A percentile compares a stretch with the other conserved stretches of the same genome.
phyloP scores from a whole-genome alignment of 2,888 invertebrate species.

The Nomada ruficornis region DNA sequence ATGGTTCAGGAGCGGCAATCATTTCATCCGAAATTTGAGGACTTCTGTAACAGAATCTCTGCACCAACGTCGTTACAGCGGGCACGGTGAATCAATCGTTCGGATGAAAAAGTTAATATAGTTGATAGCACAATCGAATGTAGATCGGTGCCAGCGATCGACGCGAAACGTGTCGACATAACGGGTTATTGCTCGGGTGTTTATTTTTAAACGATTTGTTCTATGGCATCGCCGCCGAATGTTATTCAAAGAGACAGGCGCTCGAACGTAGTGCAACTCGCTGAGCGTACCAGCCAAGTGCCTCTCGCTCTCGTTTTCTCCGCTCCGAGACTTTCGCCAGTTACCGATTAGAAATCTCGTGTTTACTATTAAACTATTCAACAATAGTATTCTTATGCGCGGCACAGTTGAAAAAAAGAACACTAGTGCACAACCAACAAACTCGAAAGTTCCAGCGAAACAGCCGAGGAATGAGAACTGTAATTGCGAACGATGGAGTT shows the following conservation, averaged over 20 bases:
- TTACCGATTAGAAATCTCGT: constrained; percentile 68
- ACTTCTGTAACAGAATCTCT: not conserved
- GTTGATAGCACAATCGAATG: not conserved
- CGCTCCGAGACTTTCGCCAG: constrained; percentile 69
- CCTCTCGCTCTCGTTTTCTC: constrained; percentile 60
- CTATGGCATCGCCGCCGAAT: constrained; percentile 10
- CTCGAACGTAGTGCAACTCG: constrained; percentile 6
- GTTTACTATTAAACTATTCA: constrained; percentile 51
- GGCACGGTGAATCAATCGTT: not conserved
- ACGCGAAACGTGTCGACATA: not conserved
- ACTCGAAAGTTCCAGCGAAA: too few species aligned
- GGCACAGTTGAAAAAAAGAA: not conserved
- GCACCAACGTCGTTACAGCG: not conserved
- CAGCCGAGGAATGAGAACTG: not conserved
- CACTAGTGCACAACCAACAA: not conserved
- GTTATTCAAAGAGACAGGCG: constrained; percentile 37
- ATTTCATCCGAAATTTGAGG: not conserved
- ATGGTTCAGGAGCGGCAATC: too few species aligned
- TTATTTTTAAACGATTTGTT: constrained; percentile 24
- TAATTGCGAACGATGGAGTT: not conserved
- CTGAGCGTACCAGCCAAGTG: constrained; percentile 12
- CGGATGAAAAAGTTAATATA: not conserved
- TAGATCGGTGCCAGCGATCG: too few species aligned
- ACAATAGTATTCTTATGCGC: not conserved
- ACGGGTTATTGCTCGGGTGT: not conserved